A percentile compares a stretch with the other conserved stretches of the same genome.
phyloP scores from a whole-genome alignment of 2,113 vertebrate genomes.

The Nibea coibor region DNA sequence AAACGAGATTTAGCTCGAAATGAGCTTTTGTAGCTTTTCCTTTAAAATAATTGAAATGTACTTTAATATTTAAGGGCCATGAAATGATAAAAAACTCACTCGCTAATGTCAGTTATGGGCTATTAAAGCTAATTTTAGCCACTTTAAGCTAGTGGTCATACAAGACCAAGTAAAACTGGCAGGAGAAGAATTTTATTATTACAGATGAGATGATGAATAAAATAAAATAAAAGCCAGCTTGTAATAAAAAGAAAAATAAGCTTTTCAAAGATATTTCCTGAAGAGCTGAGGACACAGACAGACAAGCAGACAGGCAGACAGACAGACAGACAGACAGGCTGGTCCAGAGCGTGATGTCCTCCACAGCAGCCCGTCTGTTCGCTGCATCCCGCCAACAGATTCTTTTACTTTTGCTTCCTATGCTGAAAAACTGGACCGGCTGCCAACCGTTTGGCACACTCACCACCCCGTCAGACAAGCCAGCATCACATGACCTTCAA shows the following conservation, averaged over 20 bases:
- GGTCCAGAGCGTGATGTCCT: slow-evolving; percentile 33
- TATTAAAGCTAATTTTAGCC: too few relatives aligned
- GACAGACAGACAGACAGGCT: slow-evolving; percentile 38
- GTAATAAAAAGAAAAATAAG: not conserved
- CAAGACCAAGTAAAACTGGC: too few relatives aligned
- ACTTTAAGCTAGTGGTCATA: too few relatives aligned
- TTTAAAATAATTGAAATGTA: too few relatives aligned
- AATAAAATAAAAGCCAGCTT: not conserved
- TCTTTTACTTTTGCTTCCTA: slow-evolving; percentile 64
- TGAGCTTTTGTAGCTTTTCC: not conserved
- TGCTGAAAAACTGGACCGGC: slow-evolving; percentile 35
- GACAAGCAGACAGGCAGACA: not conserved
- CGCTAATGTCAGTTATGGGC: too few relatives aligned
- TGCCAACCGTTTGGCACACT: slow-evolving; percentile 71
- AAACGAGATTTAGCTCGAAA: not conserved
- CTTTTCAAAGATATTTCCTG: not conserved
- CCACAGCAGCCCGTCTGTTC: slow-evolving; percentile 56
- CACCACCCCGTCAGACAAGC: slow-evolving; percentile 54
- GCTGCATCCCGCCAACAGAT: slow-evolving; percentile 52
- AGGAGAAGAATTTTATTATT: not conserved
- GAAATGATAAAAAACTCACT: not conserved
- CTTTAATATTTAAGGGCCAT: not conserved
- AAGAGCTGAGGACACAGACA: not conserved
- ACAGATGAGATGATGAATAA: not conserved
- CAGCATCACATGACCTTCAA: slow-evolving; percentile 83